Conservation (phyloP, 1,140 invertebrate species). For the Maconellicoccus hirsutus region DNA sequence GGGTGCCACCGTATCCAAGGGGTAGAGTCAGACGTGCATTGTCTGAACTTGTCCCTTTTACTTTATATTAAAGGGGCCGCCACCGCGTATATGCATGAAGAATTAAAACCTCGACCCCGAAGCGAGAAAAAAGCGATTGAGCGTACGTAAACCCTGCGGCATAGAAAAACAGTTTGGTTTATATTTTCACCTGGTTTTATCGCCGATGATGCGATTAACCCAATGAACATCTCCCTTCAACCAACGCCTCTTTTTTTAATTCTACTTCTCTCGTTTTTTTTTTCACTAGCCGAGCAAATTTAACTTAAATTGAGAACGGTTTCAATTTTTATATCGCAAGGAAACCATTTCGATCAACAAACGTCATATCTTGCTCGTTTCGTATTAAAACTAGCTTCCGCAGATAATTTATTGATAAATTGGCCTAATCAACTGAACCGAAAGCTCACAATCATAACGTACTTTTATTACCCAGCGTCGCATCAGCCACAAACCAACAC, state of each 20-base stretch:
- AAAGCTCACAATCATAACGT: background rate
- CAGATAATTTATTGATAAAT: background rate
- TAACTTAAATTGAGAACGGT: too few relatives aligned
- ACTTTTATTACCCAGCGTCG: background rate
- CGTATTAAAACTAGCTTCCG: background rate
- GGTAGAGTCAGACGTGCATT: slow-evolving; percentile 15
- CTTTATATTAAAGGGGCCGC: background rate
- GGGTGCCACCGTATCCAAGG: slow-evolving; percentile 14
- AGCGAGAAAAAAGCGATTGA: slow-evolving; percentile 19
- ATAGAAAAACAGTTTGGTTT: slow-evolving; percentile 15
- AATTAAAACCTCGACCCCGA: background rate
- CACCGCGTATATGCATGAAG: background rate
- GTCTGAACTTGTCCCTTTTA: slow-evolving; percentile 5
- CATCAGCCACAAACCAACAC: background rate
- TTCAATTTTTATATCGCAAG: too few relatives aligned
- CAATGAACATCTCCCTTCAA: background rate
- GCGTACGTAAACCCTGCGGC: slow-evolving; percentile 10
- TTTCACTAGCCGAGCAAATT: background rate
- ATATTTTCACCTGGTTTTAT: slow-evolving; percentile 16
- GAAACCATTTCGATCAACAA: too few relatives aligned
- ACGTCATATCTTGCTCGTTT: too few relatives aligned
- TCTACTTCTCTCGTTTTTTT: background rate
- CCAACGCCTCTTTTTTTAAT: too few relatives aligned
- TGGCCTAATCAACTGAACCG: background rate
- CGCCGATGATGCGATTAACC: slow-evolving; percentile 11